Evolutionary conservation across 2,888 invertebrate species (phyloP), one percentile per base, ranked within the genome.

Genomic region (Stegana nigrithorax): DNA sequence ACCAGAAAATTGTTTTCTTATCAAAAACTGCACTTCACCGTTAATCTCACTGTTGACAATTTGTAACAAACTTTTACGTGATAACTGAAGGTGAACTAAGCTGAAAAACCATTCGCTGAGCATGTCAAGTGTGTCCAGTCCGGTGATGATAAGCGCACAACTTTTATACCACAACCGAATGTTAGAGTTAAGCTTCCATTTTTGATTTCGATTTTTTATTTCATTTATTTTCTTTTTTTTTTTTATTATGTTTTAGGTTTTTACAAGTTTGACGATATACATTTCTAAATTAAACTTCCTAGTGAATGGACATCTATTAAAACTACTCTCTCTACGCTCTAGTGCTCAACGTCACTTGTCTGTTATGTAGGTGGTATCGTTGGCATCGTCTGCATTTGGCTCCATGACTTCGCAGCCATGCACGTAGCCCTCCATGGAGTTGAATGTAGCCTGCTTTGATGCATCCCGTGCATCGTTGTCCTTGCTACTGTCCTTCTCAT

Each of bases 361-460:
- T 65, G 68, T 58, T 68, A 57, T 59, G 36, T 73, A 78, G 23
- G 69, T 70, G 3, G 75, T 76, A 45, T 81, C 79, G 55, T 81
- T 78, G 17, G 65, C 69, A 67, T 80, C 81, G 17, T 78, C 67
- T 8, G 80, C 73, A 53, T 69, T 67, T 12, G 69, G 67, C 45
- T 78, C 80, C 60, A 69, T 69, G 21, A 70, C 79, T 44, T 78
- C 82, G 51, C 81, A 82, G 26, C 81, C 82, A 63, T 76, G 78
- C 1, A 70, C 81, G 60, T 81, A 82, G 44, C 81, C 82, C 51
- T 81, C 77, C 19, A 69, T 64, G 0, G 73, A 70, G 29, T 66
- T 67, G 12, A 66, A 50, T 21, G 21, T 59, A 36, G 42, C 39
- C 25, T 39, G 27, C 8, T 26, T 42, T 58, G 4, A 27, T 39